Evolutionary conservation across 1,140 invertebrate genomes (phyloP), one percentile per base, ranked within the genome.

Genomic region (Lerema accius): DNA sequence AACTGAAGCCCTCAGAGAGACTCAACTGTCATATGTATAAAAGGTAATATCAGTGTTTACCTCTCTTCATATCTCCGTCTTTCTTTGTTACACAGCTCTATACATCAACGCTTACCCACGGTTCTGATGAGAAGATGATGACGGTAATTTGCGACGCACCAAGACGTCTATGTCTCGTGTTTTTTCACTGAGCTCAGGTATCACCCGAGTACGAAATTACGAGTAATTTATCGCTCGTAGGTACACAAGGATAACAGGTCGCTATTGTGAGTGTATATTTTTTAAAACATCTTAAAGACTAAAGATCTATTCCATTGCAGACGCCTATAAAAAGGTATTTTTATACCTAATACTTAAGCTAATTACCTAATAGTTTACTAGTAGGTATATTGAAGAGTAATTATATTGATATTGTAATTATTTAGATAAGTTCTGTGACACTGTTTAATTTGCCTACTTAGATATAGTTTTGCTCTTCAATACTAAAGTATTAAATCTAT

Each of bases 51-150:
- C 40, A 46, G 17, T 28, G 51, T 45, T 58, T 35, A 19, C 64
- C 3, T 55, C 35, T 74, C 68, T 70, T 53, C 23, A 45, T 45
- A 45, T 56, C 68, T 72, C 53, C 40, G 45, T 40, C 43, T 69
- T 62, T 77, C 72, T 67, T 74, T 76, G 72, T 67, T 60, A 55
- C 73, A 65, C 71, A 39, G 63, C 75, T 63, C 75, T 76, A 87
- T 90, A 85, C 81, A 90, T 90, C 87, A 89, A 82, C 82, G 83
- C 73, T 71, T 79, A 86, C 84, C 85, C 81, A 82, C 82, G 84
- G 70, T 77, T 69, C 76, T 89, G 87, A 89, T 89, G 87, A 89
- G 86, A 89, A 90, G 86, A 90, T 90, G 87, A 90, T 90, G 83
- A 89, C 80, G 73, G 84, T 89, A 83, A 90, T 90, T 90, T 90